Percentiles rank a stretch among this genome's conserved stretches.
Conservation (phyloP, 2,888 invertebrate genomes). For the Apotomis capreana region DNA sequence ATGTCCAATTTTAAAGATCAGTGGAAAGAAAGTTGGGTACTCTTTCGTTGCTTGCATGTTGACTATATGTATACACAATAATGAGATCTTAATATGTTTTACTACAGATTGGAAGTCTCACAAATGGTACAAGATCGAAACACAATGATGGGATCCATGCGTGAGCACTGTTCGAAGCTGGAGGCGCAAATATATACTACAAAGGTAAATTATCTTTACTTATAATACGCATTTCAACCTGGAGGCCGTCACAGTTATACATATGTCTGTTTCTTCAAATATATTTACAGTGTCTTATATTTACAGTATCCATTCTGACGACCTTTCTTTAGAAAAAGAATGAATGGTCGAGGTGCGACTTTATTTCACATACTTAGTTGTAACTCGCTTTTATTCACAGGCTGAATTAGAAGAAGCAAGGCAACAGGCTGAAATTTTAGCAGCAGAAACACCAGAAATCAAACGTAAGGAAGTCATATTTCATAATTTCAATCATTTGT, state of each 20-base stretch:
- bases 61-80: no score
- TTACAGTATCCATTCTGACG: no score
- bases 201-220: conserved; percentile 54
- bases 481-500: neutral
- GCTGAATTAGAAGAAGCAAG: conserved; percentile 71
- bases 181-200: conserved; percentile 68
- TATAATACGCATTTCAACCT: neutral
- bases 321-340: no score
- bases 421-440: conserved; percentile 64
- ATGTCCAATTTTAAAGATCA: no score
- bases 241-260: no score
- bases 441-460: conserved; percentile 72
- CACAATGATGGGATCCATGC: conserved; percentile 71
- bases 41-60: no score
- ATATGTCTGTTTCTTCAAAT: no score
- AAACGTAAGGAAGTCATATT: conserved; percentile 60
- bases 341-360: no score
- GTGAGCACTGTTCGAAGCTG: conserved; percentile 69
- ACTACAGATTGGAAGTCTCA: conserved; percentile 64
- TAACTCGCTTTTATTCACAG: conserved; percentile 50
- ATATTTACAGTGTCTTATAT: no score
- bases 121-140: conserved; percentile 74
- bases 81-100: neutral
- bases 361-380: neutral
- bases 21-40: no score